phyloP scores from a whole-genome alignment of 2,113 vertebrate species.

The Solea senegalensis region DNA sequence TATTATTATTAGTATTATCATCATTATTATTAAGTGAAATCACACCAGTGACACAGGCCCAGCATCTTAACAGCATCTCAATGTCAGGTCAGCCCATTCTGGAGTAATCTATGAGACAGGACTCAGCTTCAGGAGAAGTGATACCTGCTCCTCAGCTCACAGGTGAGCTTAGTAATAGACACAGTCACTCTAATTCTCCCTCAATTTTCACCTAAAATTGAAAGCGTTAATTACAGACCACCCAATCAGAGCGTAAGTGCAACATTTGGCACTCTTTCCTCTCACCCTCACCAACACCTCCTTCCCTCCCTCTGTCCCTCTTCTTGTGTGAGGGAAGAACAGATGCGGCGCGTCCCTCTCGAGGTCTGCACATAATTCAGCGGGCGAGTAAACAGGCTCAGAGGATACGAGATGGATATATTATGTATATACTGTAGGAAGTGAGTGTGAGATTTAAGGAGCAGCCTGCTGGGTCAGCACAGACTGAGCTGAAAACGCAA shows the following conservation, averaged over 20 bases:
- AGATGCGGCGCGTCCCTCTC: constrained; percentile 53
- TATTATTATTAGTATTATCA: too few relatives aligned
- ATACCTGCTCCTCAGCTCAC: constrained; percentile 59
- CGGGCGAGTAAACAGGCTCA: constrained; percentile 59
- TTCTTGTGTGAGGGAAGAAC: constrained; percentile 25
- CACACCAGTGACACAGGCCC: background rate
- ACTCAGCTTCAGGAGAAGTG: constrained; percentile 34
- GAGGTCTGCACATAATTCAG: constrained; percentile 66
- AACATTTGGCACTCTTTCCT: constrained; percentile 61
- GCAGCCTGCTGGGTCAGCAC: constrained; percentile 79
- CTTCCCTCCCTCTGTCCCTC: background rate
- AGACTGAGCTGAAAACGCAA: constrained; percentile 68
- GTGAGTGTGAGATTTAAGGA: constrained; percentile 69
- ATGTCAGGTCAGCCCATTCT: constrained; percentile 33
- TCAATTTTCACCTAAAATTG: constrained; percentile 80
- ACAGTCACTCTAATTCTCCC: constrained; percentile 75
- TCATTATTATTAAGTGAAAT: background rate
- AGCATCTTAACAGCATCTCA: constrained; percentile 28
- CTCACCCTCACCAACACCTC: constrained; percentile 25
- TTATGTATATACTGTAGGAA: constrained; percentile 74
- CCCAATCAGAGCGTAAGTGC: constrained; percentile 78
- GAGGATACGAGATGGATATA: constrained; percentile 67
- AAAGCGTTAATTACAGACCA: constrained; percentile 78
- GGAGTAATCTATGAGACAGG: constrained; percentile 42
- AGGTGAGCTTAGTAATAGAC: constrained; percentile 78